Evolutionary conservation across 2,888 invertebrate genomes (phyloP), one percentile per base, ranked within the genome.

Genomic region (Agriopis marginaria): DNA sequence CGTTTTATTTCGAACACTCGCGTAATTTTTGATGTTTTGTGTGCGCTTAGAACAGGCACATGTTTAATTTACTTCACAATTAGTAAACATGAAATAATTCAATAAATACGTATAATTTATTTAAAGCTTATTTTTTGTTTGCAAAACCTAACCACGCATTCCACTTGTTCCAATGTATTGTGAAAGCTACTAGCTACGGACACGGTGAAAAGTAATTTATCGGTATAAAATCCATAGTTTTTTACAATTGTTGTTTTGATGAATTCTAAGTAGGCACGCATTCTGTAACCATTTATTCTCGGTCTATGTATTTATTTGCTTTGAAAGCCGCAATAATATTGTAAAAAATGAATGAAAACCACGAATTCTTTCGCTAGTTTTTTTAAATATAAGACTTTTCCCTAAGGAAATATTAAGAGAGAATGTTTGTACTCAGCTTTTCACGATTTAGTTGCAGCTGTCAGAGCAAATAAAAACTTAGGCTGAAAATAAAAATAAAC

Each of bases 1-100:
- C 66, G 58, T 68, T 69, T 68, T 55, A 50, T 66, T 63, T 55
- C 44, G 32, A 66, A 56, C 11, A 51, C 45, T 45, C 45, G 40
- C 51, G 40, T 63, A 42, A 63, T 63, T 63, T 61, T 59, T 63
- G 39, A 61, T 60, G 60, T 67, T 61, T 56, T 54, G 54, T 39
- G 39, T 12, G 14, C 14, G 10, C 7, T 32, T 32, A 4, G 23
- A 54, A 40, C 17, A 9, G 8, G 1, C 7, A 17, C n/a, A 7
- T 47, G 47, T 47, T n/a, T 7, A n/a, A 47, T 47, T 47, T n/a
- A 7, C n/a, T 10, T 42, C 0, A 8, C 42, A 32, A 32, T 32
- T 42, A 42, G 42, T 42, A 7, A 7, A 42, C 7, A 10, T 1
- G 42, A 42, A 42, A 7, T 47, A 12, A 47, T n/a, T 7, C n/a